phyloP scores from a whole-genome alignment of 2,888 invertebrate genomes.

The Drosophila quasianomalipes region DNA sequence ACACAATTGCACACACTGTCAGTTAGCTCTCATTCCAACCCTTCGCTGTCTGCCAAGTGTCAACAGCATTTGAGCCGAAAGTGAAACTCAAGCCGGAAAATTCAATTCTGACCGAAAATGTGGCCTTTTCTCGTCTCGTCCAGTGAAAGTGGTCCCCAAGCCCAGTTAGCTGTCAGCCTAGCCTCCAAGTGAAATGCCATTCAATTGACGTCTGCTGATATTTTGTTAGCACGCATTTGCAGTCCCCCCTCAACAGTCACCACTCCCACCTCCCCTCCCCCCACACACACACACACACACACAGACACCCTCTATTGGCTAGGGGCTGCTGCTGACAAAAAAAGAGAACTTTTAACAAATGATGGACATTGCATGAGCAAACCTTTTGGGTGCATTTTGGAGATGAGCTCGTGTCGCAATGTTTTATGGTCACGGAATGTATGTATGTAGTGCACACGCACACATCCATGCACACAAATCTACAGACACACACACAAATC shows the following conservation, averaged over 20 bases:
- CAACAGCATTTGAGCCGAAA: constrained; percentile 75
- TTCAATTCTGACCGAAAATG: constrained; percentile 12
- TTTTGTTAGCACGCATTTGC: constrained; percentile 50
- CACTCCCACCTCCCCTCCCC: neutral
- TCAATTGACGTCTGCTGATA: constrained; percentile 74
- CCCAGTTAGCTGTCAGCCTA: constrained; percentile 68
- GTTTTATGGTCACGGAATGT: neutral
- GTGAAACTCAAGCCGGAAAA: constrained; percentile 67
- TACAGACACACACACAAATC: neutral
- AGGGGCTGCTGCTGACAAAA: constrained; percentile 8
- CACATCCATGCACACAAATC: no score
- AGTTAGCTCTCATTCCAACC: neutral
- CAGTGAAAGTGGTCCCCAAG: constrained; percentile 73
- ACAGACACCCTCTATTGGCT: neutral
- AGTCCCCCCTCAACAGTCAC: neutral
- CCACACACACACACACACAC: neutral
- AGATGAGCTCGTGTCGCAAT: neutral
- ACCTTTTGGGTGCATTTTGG: constrained; percentile 17
- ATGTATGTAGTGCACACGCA: no score
- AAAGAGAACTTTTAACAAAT: constrained; percentile 64
- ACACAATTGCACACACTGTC: constrained; percentile 14
- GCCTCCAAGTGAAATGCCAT: constrained; percentile 70
- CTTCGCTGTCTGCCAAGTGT: constrained; percentile 54
- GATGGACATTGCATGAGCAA: constrained; percentile 49
- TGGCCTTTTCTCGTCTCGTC: neutral